These are phyloP conservation scores for Apeira syringaria DNA, from an alignment of 2,888 invertebrate species.

Conservation along the genomic window DNA sequence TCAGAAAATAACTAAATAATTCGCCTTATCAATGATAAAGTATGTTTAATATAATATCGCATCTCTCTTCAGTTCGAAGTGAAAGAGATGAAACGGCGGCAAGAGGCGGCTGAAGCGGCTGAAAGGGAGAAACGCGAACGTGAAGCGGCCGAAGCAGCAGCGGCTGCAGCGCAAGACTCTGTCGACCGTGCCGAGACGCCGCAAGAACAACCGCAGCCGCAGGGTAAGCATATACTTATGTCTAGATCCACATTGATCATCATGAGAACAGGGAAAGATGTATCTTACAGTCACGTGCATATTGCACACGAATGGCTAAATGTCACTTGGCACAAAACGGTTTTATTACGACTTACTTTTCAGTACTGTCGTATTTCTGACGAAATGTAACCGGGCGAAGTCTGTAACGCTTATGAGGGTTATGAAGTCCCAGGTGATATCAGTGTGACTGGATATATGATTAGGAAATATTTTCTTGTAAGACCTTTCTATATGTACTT, in stretches of 20 bases:
- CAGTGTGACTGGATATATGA: background rate
- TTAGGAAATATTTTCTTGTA: conserved; percentile 9
- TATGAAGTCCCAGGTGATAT: too few species aligned
- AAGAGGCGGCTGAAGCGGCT: conserved; percentile 93
- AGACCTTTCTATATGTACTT: too few species aligned
- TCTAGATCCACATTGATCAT: background rate
- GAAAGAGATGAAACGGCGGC: conserved; percentile 95
- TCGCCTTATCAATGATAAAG: too few species aligned
- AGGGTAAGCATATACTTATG: conserved; percentile 47
- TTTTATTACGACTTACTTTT: too few species aligned
- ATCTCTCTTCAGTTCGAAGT: conserved; percentile 92
- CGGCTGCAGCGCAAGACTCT: conserved; percentile 66
- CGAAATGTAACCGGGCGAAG: too few species aligned
- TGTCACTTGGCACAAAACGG: too few species aligned
- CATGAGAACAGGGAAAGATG: background rate
- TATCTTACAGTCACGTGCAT: background rate
- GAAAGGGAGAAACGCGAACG: conserved; percentile 88
- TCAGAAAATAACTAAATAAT: too few species aligned
- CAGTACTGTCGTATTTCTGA: too few species aligned
- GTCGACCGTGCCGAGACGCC: conserved; percentile 66
- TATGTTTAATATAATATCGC: too few species aligned
- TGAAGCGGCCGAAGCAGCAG: conserved; percentile 75
- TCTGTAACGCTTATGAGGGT: too few species aligned
- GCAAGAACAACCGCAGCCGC: conserved; percentile 57
- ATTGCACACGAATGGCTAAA: background rate